A percentile compares a stretch with the other conserved stretches of the same genome.
phyloP scores from a whole-genome alignment of 1,140 invertebrate genomes.

The Cherax quadricarinatus region DNA sequence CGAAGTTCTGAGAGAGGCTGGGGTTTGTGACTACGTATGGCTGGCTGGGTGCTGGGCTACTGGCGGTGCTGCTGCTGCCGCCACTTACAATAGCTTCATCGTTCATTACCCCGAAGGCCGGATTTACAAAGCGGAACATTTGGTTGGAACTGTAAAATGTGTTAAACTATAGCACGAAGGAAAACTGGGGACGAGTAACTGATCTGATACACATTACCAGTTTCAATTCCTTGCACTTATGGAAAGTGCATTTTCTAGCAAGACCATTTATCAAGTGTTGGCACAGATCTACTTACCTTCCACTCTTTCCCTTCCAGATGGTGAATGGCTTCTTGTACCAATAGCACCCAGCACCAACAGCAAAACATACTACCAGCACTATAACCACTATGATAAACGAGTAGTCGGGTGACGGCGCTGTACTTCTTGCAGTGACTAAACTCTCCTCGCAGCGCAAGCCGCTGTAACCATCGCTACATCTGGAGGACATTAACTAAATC shows the following conservation, averaged over 20 bases:
- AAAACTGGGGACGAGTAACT: too few species aligned
- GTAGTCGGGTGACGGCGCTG: neutral
- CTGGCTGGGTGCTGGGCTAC: neutral
- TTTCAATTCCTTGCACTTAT: too few species aligned
- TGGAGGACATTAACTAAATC: neutral
- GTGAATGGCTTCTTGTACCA: neutral
- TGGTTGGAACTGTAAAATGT: neutral
- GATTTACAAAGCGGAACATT: neutral
- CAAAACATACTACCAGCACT: neutral
- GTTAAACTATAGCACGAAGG: too few species aligned
- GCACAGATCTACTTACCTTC: neutral
- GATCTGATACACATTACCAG: too few species aligned
- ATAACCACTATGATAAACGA: neutral
- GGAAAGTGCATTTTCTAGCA: too few species aligned
- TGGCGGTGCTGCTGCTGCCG: too few species aligned
- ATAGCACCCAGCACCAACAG: neutral
- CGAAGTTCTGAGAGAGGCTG: neutral
- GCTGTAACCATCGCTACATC: neutral
- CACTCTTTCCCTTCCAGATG: neutral
- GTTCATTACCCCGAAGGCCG: neutral
- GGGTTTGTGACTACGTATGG: neutral
- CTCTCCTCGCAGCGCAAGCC: neutral
- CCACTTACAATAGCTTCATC: neutral
- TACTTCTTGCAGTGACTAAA: neutral
- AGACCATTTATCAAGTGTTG: too few species aligned